A percentile compares a stretch with the other conserved stretches of the same genome.
Conservation (phyloP, 2,797 vertebrate species). For the Cirrhinus mrigala region DNA sequence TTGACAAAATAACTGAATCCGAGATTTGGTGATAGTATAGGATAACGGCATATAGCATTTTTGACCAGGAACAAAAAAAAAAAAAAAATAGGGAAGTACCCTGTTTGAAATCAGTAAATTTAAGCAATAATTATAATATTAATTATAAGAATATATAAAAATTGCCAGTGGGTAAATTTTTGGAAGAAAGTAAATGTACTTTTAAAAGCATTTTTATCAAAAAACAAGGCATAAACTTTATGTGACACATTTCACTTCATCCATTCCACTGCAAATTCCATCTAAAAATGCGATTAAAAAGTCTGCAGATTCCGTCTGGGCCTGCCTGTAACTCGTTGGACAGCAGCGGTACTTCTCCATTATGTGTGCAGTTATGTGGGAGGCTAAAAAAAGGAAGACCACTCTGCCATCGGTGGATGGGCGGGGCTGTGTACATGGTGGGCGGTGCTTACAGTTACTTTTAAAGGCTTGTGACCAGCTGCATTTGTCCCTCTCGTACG, state of each 20-base stretch:
- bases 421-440: constrained; percentile 47
- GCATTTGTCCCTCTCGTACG: constrained; percentile 99
- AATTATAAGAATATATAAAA: neutral
- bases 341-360: constrained; percentile 83
- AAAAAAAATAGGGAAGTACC: neutral
- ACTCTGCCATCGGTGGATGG: constrained; percentile 46
- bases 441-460: constrained; percentile 70
- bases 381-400: constrained; percentile 43
- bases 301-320: constrained; percentile 49
- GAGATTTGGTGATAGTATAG: no score
- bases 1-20: no score
- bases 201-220: neutral
- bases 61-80: neutral
- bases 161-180: neutral
- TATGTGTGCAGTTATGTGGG: constrained; percentile 49
- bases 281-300: neutral
- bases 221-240: constrained; percentile 15
- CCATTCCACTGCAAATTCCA: neutral
- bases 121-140: neutral
- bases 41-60: neutral
- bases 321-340: constrained; percentile 48
- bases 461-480: constrained; percentile 99
- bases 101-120: neutral
- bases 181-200: no score
- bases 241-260: neutral